Evolutionary conservation across 2,113 vertebrate genomes (phyloP).

Genomic region (Ceyx margarethae): DNA sequence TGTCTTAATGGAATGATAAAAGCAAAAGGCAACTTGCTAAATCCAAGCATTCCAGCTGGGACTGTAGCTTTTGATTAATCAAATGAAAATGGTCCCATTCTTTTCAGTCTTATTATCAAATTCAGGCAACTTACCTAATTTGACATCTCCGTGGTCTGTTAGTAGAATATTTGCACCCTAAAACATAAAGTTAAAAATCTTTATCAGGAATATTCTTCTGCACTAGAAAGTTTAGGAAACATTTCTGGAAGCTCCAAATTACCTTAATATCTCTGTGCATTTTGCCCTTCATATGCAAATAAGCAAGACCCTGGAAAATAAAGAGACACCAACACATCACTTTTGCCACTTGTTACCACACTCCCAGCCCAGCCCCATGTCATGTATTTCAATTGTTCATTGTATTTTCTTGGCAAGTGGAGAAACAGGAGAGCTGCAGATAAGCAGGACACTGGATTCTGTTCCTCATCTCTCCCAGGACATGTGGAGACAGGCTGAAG

Average conservation of each 20-base stretch:
- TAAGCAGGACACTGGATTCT: background rate
- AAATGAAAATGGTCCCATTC: background rate
- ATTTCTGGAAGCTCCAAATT: conserved; percentile 36
- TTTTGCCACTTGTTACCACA: background rate
- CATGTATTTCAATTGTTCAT: background rate
- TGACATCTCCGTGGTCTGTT: conserved; percentile 94
- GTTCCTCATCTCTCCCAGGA: background rate
- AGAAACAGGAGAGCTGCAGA: background rate
- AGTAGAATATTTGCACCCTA: conserved; percentile 97
- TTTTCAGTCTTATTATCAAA: background rate
- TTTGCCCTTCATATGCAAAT: conserved; percentile 95
- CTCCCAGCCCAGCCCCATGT: background rate
- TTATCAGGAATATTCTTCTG: background rate
- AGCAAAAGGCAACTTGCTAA: background rate
- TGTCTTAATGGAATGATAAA: background rate
- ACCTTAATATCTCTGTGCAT: conserved; percentile 99
- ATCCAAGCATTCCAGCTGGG: background rate
- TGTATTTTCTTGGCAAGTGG: background rate
- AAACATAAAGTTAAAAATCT: conserved; percentile 2
- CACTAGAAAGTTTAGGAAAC: background rate
- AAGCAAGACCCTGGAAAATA: conserved; percentile 87
- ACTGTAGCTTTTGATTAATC: background rate
- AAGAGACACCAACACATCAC: background rate
- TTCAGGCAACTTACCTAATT: conserved; percentile 85
- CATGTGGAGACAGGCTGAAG: background rate